Base-by-base conservation (phyloP, 2,888 invertebrate genomes). In the Amphipyra berbera region DNA sequence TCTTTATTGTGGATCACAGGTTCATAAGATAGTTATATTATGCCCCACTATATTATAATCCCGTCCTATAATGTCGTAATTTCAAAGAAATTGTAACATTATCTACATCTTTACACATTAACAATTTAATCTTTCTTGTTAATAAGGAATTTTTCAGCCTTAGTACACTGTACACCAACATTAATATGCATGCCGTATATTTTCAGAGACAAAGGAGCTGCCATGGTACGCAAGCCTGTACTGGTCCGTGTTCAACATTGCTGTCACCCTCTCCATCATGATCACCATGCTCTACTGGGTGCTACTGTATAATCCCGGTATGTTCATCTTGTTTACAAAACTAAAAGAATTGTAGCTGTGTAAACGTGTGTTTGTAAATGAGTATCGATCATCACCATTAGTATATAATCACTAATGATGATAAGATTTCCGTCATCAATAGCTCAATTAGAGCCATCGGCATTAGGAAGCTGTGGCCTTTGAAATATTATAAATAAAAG, bases 261-360 rank as follows among this genome's bases (percentile, higher is more conserved):
- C 87, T 0, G 73, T 90, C 14, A 78, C 88, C 12, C 69, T 90
- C 2, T 91, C 94, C 6, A 49, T 95, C 40, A 78, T 92, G 74
- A 94, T 95, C 76, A 93, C 94, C 0, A 81, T 85, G 6, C 90
- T 95, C 58, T 95, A 92, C 82, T 95, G 95, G 95, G 82, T 86
- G 35, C 82, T 95, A 13, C 82, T 95, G 14, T 95, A 90, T 70
- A 78, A 88, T 46, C 88, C 91, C 58, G 89, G 95, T 94, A 82
- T 50, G 70, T 70, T 14, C 8, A 35, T 7, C 8, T 27, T 55
- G 35, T 54, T 58, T 65, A 33, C n/a, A 44, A 44, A 52, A 50
- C 41, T 15, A 14, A 61, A 27, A 6, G 0, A 53, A 45, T 12
- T 10, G 9, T 10, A 53, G 6, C 30, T 9, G 30, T 30, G 27